Evolutionary conservation across 2,888 invertebrate species (phyloP), one percentile per base, ranked within the genome.

Genomic region (Cistogaster globosa): DNA sequence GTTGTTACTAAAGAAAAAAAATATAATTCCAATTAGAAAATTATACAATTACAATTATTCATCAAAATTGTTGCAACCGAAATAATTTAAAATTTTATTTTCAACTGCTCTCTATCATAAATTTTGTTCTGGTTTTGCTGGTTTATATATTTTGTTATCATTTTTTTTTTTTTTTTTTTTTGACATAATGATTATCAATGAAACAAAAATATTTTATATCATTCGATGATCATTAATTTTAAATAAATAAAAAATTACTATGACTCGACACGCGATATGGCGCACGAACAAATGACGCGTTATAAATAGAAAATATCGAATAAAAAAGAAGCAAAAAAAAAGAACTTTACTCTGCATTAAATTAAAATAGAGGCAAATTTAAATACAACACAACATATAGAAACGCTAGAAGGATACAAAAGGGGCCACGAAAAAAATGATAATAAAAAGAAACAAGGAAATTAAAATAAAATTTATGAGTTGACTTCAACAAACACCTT

Each of bases 261-360:
- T 90, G 89, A 90, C 90, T 88, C 89, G 90, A 89, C 90, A 90
- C 89, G 91, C 90, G 90, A 89, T 90, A 83, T 77, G 84, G 51
- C 74, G 67, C 74, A 71, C 63, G 51, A 71, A 57, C 84, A 81
- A 81, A 81, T 84, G 84, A 74, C 81, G 72, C 80, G 51, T 63
- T 78, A 48, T 48, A 72, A 62, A 79, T 32, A 16, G 42, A 38
- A 42, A 26, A 26, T 26, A 26, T 51, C 51, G 36, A 67, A 16
- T 14, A 45, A 45, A 22, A 26, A 16, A 26, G 32, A 26, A 26
- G 9, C 3, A 6, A 22, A 9, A 69, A n/a, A 55, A 4, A 26
- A 1, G 26, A 69, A 55, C 5, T 55, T 26, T 36, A 48, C 45
- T 63, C 48, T 55, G 42, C 45, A 62, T 69, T 62, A 69, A 53